These are phyloP conservation scores for Rhamnusium bicolor DNA, from an alignment of 2,888 invertebrate genomes.

Conservation along the genomic window DNA sequence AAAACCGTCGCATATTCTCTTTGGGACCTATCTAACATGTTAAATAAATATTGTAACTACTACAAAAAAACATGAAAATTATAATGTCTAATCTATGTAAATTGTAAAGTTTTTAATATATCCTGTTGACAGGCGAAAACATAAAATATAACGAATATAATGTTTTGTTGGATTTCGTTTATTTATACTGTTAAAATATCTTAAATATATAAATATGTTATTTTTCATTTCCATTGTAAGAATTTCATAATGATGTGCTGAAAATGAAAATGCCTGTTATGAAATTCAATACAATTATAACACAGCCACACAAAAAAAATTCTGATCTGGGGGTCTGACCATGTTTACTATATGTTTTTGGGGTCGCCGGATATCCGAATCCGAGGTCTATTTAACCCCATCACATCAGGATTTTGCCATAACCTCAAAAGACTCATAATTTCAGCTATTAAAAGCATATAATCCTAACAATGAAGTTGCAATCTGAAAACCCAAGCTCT, in stretches of 20 bases:
- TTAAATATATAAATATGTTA: not conserved
- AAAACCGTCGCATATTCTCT: not conserved
- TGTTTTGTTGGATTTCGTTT: not conserved
- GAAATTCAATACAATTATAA: too few species aligned
- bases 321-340: too few species aligned
- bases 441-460: too few species aligned
- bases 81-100: not conserved
- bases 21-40: not conserved
- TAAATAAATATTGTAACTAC: not conserved
- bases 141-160: not conserved
- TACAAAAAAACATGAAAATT: not conserved
- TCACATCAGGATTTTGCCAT: too few species aligned
- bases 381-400: too few species aligned
- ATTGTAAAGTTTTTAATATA: not conserved
- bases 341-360: too few species aligned
- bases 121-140: not conserved
- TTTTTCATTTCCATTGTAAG: not conserved
- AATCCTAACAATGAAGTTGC: too few species aligned
- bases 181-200: not conserved
- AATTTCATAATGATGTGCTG: not conserved
- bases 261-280: not conserved
- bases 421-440: too few species aligned
- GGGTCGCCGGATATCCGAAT: too few species aligned
- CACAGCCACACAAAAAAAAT: too few species aligned
- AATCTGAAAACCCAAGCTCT: too few species aligned